Base-by-base conservation (phyloP, 2,797 vertebrate species). In the Chaunax sp. region DNA sequence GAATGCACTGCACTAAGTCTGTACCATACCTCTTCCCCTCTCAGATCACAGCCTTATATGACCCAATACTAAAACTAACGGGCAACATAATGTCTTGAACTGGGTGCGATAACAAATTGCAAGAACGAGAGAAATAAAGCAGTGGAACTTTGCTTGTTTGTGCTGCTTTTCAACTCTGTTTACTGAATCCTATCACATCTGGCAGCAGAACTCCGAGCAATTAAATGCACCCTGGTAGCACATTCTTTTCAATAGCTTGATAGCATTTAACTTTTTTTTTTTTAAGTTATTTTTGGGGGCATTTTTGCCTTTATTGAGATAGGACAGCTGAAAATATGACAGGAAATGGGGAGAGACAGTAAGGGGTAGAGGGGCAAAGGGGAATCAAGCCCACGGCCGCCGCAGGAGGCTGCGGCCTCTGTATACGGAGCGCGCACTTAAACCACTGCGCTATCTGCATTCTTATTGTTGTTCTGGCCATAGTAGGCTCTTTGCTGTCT, bases 101-200 rank as follows among this genome's bases (percentile, higher is more conserved):
- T 49, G 38, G 38, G 26, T 14, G 66, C 46, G 33, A 56, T 5
- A n/a, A 44, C 5, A 5, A n/a, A 43, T 33, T 53, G 20, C 40
- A 40, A 20, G 40, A 73, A 22, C 9, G 20, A 65, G 16, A 40
- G 64, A 56, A 43, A 55, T 37, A 72, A 81, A 74, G 40, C 26
- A n/a, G 37, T 26, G 16, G 51, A 40, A 43, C 40, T 82, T 81
- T 66, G 64, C 38, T 14, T 40, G 38, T 40, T 16, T 86, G 81
- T 82, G 76, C 64, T 35, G 65, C 47, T 78, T 72, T 75, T 81
- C 37, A 68, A 63, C 33, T 73, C 55, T 26, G 40, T 82, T 81
- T 79, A 60, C 64, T 56, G 25, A 81, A 83, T 77, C 61, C 56
- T 38, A 72, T 75, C 64, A 69, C 90, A 92, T 92, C 90, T 94